Conservation (phyloP, 2,113 vertebrate species). For the Hemicordylus capensis region DNA sequence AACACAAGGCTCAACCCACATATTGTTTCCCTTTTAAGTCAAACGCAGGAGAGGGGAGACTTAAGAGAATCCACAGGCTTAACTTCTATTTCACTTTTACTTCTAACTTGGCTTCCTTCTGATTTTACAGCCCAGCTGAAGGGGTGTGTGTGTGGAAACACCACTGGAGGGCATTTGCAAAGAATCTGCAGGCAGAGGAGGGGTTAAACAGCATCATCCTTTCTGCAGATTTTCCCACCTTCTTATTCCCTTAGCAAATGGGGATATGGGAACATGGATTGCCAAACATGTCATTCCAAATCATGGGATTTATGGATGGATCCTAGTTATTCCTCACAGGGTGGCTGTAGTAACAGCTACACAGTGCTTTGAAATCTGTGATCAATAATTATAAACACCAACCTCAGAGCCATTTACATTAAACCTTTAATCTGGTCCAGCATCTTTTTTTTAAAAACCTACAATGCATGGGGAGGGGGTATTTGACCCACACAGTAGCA, state of each 20-base stretch:
- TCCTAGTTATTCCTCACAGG: not conserved
- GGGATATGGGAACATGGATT: not conserved
- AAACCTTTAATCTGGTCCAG: no score
- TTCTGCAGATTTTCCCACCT: no score
- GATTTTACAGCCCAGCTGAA: not conserved
- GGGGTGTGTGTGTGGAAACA: no score
- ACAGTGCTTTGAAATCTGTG: not conserved
- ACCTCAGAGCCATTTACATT: not conserved
- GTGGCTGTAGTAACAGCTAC: not conserved
- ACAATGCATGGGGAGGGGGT: not conserved
- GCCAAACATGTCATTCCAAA: not conserved
- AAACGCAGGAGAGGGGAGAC: no score
- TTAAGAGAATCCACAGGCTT: not conserved
- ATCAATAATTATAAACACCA: not conserved
- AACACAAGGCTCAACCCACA: no score
- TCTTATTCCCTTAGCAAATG: not conserved
- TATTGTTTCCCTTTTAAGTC: no score
- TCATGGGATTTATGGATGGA: no score
- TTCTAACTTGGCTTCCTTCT: not conserved
- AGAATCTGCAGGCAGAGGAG: not conserved
- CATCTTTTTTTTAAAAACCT: no score
- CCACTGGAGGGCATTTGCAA: not conserved
- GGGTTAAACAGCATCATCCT: no score
- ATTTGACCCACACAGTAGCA: no score
- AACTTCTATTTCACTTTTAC: not conserved